Conservation (phyloP, 1,140 invertebrate genomes). For the Plutomurus gul region DNA sequence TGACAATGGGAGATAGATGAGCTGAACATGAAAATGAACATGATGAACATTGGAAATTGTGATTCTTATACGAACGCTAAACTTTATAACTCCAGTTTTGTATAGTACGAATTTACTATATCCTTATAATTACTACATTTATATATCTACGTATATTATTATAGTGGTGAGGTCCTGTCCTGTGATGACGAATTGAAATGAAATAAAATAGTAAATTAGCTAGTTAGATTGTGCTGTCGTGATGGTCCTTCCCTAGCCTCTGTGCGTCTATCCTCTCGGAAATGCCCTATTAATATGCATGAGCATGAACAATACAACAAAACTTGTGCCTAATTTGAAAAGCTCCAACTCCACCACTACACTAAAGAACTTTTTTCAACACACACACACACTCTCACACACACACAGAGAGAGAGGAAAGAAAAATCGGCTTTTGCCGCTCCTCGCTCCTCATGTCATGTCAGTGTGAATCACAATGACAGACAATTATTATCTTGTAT, state of each 20-base stretch:
- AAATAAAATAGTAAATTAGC: too few relatives aligned
- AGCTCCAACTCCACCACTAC: neutral
- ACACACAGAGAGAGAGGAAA: too few relatives aligned
- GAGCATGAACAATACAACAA: slow-evolving; percentile 15
- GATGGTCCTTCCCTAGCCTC: neutral
- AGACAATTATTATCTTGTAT: slow-evolving; percentile 23
- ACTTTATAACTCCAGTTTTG: slow-evolving; percentile 26
- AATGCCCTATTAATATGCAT: slow-evolving; percentile 2
- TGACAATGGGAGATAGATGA: slow-evolving; percentile 26
- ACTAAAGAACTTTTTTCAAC: neutral
- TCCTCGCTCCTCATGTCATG: slow-evolving; percentile 10
- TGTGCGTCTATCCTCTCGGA: neutral
- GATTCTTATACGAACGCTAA: too few relatives aligned
- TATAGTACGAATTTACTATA: neutral
- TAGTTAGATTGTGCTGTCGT: neutral
- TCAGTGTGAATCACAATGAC: slow-evolving; percentile 26
- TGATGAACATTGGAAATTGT: slow-evolving; percentile 1
- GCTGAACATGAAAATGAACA: slow-evolving; percentile 11
- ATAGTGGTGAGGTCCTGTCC: too few relatives aligned
- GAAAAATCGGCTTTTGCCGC: neutral
- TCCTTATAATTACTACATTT: neutral
- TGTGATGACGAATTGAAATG: too few relatives aligned
- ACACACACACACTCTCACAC: too few relatives aligned
- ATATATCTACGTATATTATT: too few relatives aligned
- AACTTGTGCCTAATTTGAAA: neutral